These are phyloP conservation scores for Caenorhabditis panamensis DNA, from an alignment of 2,888 invertebrate species.

Conservation along the genomic window DNA sequence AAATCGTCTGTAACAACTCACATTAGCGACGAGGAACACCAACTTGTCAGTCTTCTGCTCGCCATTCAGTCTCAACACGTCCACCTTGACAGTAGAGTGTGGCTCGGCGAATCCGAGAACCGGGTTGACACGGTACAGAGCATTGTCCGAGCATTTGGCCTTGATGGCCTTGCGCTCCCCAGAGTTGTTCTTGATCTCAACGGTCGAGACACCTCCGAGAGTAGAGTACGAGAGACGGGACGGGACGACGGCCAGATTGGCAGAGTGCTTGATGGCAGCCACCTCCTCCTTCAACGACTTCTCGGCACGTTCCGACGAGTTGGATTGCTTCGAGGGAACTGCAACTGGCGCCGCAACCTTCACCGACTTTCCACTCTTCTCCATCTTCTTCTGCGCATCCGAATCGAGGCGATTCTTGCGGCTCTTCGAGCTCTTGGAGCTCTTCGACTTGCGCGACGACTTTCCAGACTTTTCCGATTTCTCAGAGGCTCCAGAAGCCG, in stretches of 20 bases:
- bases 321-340: conserved; percentile 6
- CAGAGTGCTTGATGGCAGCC: conserved; percentile 47
- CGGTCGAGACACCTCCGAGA: conserved; percentile 40
- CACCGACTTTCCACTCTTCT: conserved; percentile 21
- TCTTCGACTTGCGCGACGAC: conserved; percentile 6
- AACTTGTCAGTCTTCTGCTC: conserved; percentile 61
- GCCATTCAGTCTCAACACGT: conserved; percentile 57
- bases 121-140: conserved; percentile 60
- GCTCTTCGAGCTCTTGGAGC: not conserved
- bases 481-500: too few species aligned
- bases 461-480: conserved; percentile 48
- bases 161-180: conserved; percentile 58
- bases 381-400: conserved; percentile 51
- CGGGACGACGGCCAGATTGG: conserved; percentile 40
- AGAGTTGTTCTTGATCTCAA: conserved; percentile 58
- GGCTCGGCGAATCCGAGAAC: conserved; percentile 63
- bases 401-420: conserved; percentile 32
- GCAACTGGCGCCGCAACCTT: not conserved
- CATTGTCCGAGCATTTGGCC: conserved; percentile 63
- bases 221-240: conserved; percentile 43
- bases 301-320: conserved; percentile 5
- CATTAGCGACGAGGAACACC: conserved; percentile 55
- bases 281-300: conserved; percentile 33
- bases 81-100: conserved; percentile 42
- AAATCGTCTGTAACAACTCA: conserved; percentile 6